These are phyloP conservation scores for Tipula helvola DNA, from an alignment of 2,888 invertebrate species.

Conservation along the genomic window DNA sequence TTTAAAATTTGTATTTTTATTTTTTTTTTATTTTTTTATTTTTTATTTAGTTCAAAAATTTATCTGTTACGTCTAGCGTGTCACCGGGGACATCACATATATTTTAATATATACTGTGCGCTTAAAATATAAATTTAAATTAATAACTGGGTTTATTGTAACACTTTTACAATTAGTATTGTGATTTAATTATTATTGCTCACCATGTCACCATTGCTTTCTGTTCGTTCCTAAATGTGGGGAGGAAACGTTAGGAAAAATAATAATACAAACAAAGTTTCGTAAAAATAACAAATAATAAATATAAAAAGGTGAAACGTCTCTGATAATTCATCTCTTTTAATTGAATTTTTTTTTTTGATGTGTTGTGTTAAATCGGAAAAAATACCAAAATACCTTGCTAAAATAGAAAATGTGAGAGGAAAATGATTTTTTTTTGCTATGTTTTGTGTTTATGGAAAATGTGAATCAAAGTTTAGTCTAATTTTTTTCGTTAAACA, in stretches of 20 bases:
- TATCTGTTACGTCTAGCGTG: neutral
- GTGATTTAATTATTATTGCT: neutral
- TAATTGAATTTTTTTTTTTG: neutral
- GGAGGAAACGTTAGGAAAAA: neutral
- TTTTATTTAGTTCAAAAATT: neutral
- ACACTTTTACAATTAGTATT: neutral
- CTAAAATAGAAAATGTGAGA: neutral
- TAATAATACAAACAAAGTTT: neutral
- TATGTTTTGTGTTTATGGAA: neutral
- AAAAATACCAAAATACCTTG: neutral
- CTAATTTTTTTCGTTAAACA: neutral
- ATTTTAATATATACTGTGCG: neutral
- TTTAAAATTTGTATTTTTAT: neutral
- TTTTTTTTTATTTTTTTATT: neutral
- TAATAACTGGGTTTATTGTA: neutral
- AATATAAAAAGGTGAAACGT: neutral
- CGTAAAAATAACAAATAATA: neutral
- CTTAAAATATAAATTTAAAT: neutral
- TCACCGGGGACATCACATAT: neutral
- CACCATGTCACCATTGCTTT: neutral
- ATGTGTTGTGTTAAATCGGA: neutral
- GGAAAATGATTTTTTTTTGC: slow-evolving; percentile 15
- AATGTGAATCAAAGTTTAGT: slow-evolving; percentile 23
- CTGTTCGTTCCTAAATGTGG: neutral
- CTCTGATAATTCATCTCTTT: slow-evolving; percentile 1